Evolutionary conservation across 2,113 vertebrate genomes (phyloP).

Genomic region (Gopherus evgoodei): DNA sequence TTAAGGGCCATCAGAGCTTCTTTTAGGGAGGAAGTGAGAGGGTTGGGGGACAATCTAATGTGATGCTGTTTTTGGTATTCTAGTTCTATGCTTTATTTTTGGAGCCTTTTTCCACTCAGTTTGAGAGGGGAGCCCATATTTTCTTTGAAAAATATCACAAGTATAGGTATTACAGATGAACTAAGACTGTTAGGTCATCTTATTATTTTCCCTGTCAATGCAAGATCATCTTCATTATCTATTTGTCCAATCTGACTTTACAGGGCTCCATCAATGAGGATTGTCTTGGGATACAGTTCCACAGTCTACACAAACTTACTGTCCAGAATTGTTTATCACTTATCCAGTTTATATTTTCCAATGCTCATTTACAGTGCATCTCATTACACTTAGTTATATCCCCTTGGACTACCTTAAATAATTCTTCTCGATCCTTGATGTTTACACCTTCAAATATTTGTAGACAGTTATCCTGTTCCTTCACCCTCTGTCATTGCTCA

Average conservation of each 20-base stretch:
- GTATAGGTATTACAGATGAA: constrained; percentile 43
- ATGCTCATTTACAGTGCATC: neutral
- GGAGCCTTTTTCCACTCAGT: constrained; percentile 37
- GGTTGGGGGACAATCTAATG: neutral
- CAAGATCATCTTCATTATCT: constrained; percentile 25
- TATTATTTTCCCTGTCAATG: neutral
- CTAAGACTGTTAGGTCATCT: constrained; percentile 37
- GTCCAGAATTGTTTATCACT: neutral
- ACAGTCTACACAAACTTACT: neutral
- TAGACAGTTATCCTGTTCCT: constrained; percentile 41
- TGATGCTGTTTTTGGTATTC: constrained; percentile 19
- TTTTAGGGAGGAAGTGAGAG: neutral
- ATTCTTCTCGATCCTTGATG: constrained; percentile 19
- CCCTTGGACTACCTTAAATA: constrained; percentile 40
- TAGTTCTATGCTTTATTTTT: constrained; percentile 36
- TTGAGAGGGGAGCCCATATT: constrained; percentile 23
- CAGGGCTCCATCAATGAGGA: neutral
- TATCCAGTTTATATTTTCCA: neutral
- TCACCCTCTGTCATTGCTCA: constrained; percentile 43
- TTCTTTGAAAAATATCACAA: constrained; percentile 42
- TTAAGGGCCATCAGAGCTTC: neutral
- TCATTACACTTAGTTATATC: neutral
- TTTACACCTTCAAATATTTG: constrained; percentile 42
- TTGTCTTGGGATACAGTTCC: neutral
- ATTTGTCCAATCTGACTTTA: neutral